Base-by-base conservation (phyloP, 2,113 vertebrate species). In the Calypte anna region DNA sequence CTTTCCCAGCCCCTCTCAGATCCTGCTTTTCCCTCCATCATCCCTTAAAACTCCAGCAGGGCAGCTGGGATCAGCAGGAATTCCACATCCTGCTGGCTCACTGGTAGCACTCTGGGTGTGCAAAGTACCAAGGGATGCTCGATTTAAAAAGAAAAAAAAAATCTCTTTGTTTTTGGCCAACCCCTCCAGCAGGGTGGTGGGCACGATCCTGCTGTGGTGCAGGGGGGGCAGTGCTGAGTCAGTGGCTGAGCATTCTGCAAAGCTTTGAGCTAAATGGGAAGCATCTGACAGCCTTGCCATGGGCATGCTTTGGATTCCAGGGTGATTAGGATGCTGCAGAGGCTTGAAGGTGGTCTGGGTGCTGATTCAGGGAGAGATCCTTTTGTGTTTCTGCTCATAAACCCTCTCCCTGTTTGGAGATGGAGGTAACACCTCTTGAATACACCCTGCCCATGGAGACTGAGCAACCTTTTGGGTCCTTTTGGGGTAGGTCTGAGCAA, bases 281-380 rank as follows among this genome's bases (percentile, higher is more conserved):
- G 87, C 91, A 88, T 96, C 93, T 96, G 95, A 95, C 4, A 14
- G 44, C 75, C 48, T 59, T 48, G 51, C 4, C 24, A 0, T 87
- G 78, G 91, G 69, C 25, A 2, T 90, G 93, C 93, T 86, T 82
- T 59, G 90, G 94, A 97, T 96, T 94, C 96, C 91, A 43, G 88
- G 72, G 57, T 4, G 76, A 64, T 95, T 83, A 31, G 86, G 95
- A 91, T 86, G 90, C 88, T 90, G 76, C 38, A 20, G 88, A 93
- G 93, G 94, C 82, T 64, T 72, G 51, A 92, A 95, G 91, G 79
- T 94, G 72, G 58, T 58, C 61, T 86, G 89, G 67, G 74, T 72
- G 91, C 54, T 48, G 67, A 16, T 31, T 43, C 25, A 43, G 68
- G 70, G 54, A 86, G 70, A 2, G 22, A 8, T 24, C 1, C 25